Evolutionary conservation across 2,113 vertebrate species (phyloP).

Genomic region (Lepus americanus): DNA sequence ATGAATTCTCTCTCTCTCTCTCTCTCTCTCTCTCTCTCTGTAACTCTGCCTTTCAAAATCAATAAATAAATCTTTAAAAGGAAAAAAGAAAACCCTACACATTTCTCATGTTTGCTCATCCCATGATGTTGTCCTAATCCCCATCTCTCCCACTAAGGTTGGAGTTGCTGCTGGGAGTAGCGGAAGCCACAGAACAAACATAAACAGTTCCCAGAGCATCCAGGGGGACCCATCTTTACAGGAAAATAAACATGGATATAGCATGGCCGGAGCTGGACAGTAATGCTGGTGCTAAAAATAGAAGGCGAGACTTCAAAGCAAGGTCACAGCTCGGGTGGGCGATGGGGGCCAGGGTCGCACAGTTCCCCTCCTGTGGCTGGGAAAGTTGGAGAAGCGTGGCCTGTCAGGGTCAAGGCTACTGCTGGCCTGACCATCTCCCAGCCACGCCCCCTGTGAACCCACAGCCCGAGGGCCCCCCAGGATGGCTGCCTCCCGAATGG

Average conservation of each 20-base stretch:
- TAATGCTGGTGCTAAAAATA: constrained; percentile 62
- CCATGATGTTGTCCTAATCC: background rate
- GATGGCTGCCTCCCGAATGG: background rate
- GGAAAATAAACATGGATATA: constrained; percentile 68
- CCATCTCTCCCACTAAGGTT: background rate
- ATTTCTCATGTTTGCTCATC: background rate
- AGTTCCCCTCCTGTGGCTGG: background rate
- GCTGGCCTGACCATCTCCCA: background rate
- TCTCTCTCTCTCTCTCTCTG: too few relatives aligned
- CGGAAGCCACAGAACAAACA: constrained; percentile 55
- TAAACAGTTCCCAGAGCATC: constrained; percentile 60
- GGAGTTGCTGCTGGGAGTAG: background rate
- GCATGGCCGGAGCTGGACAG: constrained; percentile 39
- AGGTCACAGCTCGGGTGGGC: constrained; percentile 52
- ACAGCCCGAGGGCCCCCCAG: background rate
- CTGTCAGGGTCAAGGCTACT: background rate
- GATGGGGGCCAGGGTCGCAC: background rate
- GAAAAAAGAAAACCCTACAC: background rate
- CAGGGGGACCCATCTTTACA: background rate
- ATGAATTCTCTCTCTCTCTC: too few relatives aligned
- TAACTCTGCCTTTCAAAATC: too few relatives aligned
- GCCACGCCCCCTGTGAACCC: background rate
- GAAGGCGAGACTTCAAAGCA: constrained; percentile 72
- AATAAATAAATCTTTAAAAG: too few relatives aligned
- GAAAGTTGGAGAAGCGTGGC: background rate